Evolutionary conservation across 2,113 vertebrate genomes (phyloP).

Genomic region (Notechis scutatus): DNA sequence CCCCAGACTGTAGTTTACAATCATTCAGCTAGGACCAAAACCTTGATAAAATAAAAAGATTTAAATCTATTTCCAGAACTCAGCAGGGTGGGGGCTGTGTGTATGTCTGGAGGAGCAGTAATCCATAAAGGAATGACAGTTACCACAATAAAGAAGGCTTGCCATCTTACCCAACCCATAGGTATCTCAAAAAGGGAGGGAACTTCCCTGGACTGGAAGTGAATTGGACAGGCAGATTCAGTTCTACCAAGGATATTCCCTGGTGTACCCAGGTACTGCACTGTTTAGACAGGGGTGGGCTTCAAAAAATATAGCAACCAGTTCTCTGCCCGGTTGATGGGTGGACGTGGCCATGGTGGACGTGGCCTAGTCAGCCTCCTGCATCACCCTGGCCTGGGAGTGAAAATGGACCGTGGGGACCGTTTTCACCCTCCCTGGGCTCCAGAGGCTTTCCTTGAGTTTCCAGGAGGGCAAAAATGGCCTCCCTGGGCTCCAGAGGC

Average conservation of each 20-base stretch:
- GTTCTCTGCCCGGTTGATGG: too few species aligned
- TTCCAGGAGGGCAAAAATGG: too few species aligned
- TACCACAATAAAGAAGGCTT: neutral
- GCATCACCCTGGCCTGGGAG: too few species aligned
- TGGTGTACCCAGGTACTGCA: neutral
- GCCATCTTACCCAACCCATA: neutral
- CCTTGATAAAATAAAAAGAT: neutral
- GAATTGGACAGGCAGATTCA: neutral
- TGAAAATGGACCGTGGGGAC: too few species aligned
- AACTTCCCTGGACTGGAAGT: neutral
- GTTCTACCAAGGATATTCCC: neutral
- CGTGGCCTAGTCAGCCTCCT: too few species aligned
- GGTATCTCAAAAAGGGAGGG: neutral
- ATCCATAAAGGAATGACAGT: neutral
- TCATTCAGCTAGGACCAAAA: neutral
- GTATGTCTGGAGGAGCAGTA: neutral
- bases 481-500: too few species aligned
- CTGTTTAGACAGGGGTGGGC: neutral
- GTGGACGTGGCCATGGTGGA: too few species aligned
- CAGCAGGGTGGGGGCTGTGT: neutral
- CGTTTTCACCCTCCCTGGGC: too few species aligned
- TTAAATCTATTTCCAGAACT: neutral
- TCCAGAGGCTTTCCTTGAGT: too few species aligned
- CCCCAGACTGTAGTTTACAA: neutral
- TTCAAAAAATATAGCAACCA: too few species aligned